phyloP scores from a whole-genome alignment of 2,888 invertebrate genomes.

The Cerceris rybyensis region DNA sequence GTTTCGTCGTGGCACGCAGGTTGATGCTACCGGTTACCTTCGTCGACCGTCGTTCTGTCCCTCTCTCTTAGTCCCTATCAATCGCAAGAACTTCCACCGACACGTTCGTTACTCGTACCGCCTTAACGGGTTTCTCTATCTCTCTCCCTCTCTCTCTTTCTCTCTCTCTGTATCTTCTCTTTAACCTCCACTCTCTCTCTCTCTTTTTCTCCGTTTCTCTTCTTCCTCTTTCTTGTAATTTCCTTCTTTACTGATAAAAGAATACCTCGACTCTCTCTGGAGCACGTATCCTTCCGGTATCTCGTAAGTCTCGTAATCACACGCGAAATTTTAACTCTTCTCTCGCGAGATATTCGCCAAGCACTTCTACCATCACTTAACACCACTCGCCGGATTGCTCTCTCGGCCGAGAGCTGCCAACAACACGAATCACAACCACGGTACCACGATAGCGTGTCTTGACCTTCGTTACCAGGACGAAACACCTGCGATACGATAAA shows the following conservation, averaged over 20 bases:
- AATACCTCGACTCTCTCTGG: constrained; percentile 26
- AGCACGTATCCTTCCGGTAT: constrained; percentile 64
- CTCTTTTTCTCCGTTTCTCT: constrained; percentile 11
- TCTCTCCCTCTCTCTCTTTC: constrained; percentile 29
- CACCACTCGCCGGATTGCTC: constrained; percentile 21
- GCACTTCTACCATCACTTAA: constrained; percentile 27
- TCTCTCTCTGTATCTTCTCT: not conserved
- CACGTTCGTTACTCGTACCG: constrained; percentile 66
- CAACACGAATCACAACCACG: not conserved
- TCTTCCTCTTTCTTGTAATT: constrained; percentile 7
- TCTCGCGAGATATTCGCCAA: constrained; percentile 33
- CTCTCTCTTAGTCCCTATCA: constrained; percentile 61
- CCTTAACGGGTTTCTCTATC: constrained; percentile 69
- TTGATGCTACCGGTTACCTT: constrained; percentile 62
- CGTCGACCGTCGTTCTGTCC: constrained; percentile 52
- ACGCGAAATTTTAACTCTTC: constrained; percentile 15
- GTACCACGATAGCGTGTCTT: not conserved
- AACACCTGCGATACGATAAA: not conserved
- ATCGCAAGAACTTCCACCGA: constrained; percentile 67
- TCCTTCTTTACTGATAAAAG: constrained; percentile 11
- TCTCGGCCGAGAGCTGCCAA: not conserved
- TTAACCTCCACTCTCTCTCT: constrained; percentile 10
- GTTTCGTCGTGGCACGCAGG: constrained; percentile 50
- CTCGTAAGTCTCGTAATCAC: constrained; percentile 51
- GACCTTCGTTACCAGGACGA: not conserved